Percentiles rank a stretch among this genome's conserved stretches.
Conservation (phyloP, 2,888 invertebrate species). For the Drosophila sordidula region DNA sequence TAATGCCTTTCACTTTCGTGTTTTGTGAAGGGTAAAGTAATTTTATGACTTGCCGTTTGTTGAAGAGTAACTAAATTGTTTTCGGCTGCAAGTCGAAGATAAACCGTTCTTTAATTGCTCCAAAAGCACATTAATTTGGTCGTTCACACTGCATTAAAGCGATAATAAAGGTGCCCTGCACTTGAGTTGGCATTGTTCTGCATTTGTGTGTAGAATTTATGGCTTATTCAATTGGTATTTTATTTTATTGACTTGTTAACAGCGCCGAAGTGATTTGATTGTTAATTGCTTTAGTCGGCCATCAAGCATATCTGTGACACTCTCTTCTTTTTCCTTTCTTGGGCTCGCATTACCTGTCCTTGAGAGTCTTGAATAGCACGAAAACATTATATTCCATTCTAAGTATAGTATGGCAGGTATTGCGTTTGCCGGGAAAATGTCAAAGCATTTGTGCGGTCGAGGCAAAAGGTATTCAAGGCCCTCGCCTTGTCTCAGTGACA, state of each 20-base stretch:
- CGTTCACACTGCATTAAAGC: conserved; percentile 6
- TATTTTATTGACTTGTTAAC: conserved; percentile 24
- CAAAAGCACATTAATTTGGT: conserved; percentile 7
- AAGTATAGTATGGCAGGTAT: neutral
- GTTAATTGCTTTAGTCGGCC: conserved; percentile 5
- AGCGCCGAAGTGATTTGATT: neutral
- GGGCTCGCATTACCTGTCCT: conserved; percentile 18
- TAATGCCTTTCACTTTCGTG: neutral
- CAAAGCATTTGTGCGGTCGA: conserved; percentile 34
- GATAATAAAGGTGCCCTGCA: neutral
- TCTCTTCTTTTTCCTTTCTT: neutral
- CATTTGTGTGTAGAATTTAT: conserved; percentile 35
- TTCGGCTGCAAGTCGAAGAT: neutral
- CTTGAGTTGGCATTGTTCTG: neutral
- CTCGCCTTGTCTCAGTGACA: conserved; percentile 55
- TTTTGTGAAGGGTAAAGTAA: conserved; percentile 1
- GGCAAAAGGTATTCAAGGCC: conserved; percentile 52
- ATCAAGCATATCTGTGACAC: neutral
- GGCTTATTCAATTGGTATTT: conserved; percentile 22
- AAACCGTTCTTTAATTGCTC: conserved; percentile 22
- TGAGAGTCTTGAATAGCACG: conserved; percentile 36
- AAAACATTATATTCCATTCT: conserved; percentile 21
- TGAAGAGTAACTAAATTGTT: conserved; percentile 37
- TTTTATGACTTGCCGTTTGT: conserved; percentile 18
- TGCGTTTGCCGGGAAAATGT: conserved; percentile 51